A percentile compares a stretch with the other conserved stretches of the same genome.
Evolutionary conservation across 1,140 invertebrate species (phyloP).

Genomic region (Thalassaphorura encarpata): DNA sequence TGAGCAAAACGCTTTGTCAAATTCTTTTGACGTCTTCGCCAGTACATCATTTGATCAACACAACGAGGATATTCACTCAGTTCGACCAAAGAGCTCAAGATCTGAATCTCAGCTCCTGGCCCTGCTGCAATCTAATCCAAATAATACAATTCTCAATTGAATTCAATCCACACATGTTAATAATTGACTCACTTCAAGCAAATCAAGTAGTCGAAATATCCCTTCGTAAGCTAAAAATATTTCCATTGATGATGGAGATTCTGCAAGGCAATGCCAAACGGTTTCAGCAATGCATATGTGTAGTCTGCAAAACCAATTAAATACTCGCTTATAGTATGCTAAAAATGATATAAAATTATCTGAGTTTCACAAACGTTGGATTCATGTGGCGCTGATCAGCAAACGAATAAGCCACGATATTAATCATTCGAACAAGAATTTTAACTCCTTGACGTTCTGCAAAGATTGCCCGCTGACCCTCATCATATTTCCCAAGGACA

Average conservation of each 20-base stretch:
- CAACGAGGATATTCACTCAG: conserved; percentile 26
- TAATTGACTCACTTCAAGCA: conserved; percentile 18
- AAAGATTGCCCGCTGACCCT: conserved; percentile 15
- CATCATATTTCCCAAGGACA: conserved; percentile 7
- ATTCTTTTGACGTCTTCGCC: no score
- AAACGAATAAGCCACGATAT: conserved; percentile 8
- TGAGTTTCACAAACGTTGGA: conserved; percentile 13
- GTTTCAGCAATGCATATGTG: conserved; percentile 21
- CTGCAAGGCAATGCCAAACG: conserved; percentile 12
- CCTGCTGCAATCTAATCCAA: conserved; percentile 13
- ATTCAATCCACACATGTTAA: background rate
- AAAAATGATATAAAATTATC: background rate
- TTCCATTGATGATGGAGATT: conserved; percentile 17
- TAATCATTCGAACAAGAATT: conserved; percentile 13
- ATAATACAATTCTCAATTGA: background rate
- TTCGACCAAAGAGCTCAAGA: conserved; percentile 20
- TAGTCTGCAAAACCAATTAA: conserved; percentile 7
- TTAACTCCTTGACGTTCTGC: conserved; percentile 8
- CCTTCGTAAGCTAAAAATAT: conserved; percentile 23
- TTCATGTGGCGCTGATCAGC: conserved; percentile 18
- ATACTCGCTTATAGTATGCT: background rate
- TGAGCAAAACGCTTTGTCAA: no score
- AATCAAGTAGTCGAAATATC: conserved; percentile 23
- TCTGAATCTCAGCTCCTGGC: conserved; percentile 9
- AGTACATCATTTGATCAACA: conserved; percentile 24